These are phyloP conservation scores for Mesorhabditis spiculigera DNA, from an alignment of 2,888 invertebrate genomes.

Conservation along the genomic window DNA sequence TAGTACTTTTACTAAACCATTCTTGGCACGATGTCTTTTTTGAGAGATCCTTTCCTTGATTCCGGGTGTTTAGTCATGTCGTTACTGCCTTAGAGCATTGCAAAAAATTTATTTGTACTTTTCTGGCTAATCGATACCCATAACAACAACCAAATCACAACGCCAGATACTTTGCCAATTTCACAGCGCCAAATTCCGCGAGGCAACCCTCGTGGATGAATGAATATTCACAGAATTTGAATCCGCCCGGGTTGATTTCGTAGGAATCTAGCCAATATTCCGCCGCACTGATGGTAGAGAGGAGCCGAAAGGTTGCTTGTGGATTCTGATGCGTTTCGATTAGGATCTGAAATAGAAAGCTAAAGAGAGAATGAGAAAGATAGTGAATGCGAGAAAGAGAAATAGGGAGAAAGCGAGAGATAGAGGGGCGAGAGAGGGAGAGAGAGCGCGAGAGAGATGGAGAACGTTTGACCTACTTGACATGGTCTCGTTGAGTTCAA, in stretches of 20 bases:
- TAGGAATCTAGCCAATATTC: background rate
- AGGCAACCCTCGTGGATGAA: conserved; percentile 6
- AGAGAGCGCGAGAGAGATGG: no score
- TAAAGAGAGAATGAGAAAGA: background rate
- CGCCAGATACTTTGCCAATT: background rate
- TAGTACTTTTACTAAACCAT: no score
- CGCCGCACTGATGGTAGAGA: background rate
- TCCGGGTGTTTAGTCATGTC: no score
- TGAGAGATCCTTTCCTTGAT: no score
- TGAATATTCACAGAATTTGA: conserved; percentile 1
- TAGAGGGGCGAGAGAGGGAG: no score
- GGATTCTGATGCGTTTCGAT: background rate
- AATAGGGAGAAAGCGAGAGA: no score
- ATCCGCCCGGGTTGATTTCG: background rate
- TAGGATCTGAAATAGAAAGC: background rate
- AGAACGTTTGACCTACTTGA: background rate
- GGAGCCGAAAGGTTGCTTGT: background rate
- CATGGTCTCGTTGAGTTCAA: background rate
- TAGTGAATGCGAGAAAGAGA: background rate
- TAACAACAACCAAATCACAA: no score
- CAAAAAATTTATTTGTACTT: no score
- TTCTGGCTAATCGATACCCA: no score
- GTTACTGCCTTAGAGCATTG: no score
- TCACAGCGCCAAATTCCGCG: background rate
- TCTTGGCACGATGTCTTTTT: no score